Percentiles rank a stretch among this genome's conserved stretches.
These are phyloP conservation scores for Lucifuga dentata DNA, from an alignment of 2,113 vertebrate genomes.

Conservation along the genomic window DNA sequence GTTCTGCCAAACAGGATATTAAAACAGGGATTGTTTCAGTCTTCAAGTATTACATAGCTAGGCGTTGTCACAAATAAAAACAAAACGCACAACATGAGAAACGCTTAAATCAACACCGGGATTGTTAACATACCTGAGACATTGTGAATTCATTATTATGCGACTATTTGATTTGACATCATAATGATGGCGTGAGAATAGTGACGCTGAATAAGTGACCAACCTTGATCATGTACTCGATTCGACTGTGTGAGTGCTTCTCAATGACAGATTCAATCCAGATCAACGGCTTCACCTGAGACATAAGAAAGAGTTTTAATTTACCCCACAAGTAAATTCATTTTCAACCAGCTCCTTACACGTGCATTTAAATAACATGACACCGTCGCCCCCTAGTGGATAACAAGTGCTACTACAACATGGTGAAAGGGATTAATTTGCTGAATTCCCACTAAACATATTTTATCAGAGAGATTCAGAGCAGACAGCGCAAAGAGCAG, in stretches of 20 bases:
- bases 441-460: no score
- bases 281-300: conserved; percentile 95
- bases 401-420: conserved; percentile 2
- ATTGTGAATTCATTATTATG: background rate
- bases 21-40: background rate
- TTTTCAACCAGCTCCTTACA: background rate
- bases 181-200: no score
- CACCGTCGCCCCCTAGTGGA: conserved; percentile 60
- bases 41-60: background rate
- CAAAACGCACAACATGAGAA: conserved; percentile 6
- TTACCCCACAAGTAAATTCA: background rate
- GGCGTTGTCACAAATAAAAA: background rate
- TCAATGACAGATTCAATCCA: conserved; percentile 99
- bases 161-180: background rate
- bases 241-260: conserved; percentile 98
- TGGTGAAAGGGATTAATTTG: background rate
- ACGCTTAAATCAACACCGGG: no score
- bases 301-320: conserved; percentile 41
- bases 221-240: conserved; percentile 99
- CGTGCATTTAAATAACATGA: background rate
- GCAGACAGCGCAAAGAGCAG: no score
- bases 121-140: background rate
- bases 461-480: no score
- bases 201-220: conserved; percentile 18
- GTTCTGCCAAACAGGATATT: background rate